phyloP scores from a whole-genome alignment of 2,113 vertebrate genomes.

The Myrmophylax atrothorax region DNA sequence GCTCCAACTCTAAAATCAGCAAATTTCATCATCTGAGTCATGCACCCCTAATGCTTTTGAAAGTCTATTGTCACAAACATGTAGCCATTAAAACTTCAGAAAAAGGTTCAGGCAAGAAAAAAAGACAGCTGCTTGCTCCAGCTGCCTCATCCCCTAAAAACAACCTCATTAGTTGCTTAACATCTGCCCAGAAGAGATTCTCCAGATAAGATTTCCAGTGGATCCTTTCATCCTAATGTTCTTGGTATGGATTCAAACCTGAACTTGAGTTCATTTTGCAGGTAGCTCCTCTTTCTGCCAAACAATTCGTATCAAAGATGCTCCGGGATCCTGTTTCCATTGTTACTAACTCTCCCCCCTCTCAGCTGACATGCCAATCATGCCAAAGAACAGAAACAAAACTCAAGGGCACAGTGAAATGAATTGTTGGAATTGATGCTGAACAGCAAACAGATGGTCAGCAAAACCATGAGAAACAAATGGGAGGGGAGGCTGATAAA shows the following conservation, averaged over 20 bases:
- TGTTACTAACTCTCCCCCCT: background rate
- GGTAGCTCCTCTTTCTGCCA: background rate
- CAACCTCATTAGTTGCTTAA: background rate
- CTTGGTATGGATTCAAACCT: background rate
- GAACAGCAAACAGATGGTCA: constrained; percentile 24
- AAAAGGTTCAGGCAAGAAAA: background rate
- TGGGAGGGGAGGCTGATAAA: background rate
- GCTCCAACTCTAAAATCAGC: background rate
- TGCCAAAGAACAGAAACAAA: background rate
- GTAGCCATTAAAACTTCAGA: background rate
- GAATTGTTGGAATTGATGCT: background rate
- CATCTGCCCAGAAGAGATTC: background rate
- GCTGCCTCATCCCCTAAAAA: background rate
- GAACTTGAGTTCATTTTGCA: background rate
- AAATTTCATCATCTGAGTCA: background rate
- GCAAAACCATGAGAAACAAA: background rate
- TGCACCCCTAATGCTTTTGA: background rate
- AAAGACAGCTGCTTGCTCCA: background rate
- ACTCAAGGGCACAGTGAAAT: background rate
- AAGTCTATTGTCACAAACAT: background rate
- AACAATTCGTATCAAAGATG: background rate
- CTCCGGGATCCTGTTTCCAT: background rate
- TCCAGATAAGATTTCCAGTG: background rate
- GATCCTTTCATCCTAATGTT: background rate
- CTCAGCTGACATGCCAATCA: background rate